A percentile compares a stretch with the other conserved stretches of the same genome.
Evolutionary conservation across 2,888 invertebrate species (phyloP).

Genomic region (Cheilosia vernalis): DNA sequence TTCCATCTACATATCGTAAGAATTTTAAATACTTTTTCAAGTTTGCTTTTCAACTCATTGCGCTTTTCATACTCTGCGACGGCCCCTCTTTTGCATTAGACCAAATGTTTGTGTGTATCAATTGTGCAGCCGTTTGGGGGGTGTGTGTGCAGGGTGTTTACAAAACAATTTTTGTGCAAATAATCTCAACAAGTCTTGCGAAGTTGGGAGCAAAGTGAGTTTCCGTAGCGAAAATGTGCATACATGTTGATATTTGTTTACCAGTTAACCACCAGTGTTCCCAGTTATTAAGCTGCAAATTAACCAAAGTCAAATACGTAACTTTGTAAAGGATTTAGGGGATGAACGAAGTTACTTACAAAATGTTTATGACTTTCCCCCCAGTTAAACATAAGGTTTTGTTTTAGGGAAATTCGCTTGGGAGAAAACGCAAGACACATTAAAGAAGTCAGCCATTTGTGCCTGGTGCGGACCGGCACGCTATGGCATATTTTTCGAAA

Average conservation of each 20-base stretch:
- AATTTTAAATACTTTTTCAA: constrained; percentile 52
- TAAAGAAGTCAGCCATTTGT: constrained; percentile 34
- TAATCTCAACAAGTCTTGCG: constrained; percentile 63
- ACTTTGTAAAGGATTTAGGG: constrained; percentile 27
- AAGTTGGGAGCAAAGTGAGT: constrained; percentile 43
- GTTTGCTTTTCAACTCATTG: constrained; percentile 8
- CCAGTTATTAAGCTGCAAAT: constrained; percentile 52
- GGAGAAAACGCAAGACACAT: constrained; percentile 25
- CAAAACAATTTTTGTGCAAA: constrained; percentile 56
- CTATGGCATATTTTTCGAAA: not conserved
- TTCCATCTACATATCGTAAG: constrained; percentile 68
- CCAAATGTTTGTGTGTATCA: constrained; percentile 27
- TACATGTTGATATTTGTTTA: constrained; percentile 76
- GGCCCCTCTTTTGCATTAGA: constrained; percentile 13
- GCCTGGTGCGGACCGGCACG: constrained; percentile 25
- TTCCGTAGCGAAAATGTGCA: constrained; percentile 65
- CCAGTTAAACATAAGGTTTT: not conserved
- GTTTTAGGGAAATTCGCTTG: constrained; percentile 40
- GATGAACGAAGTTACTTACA: constrained; percentile 3
- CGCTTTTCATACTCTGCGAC: constrained; percentile 39
- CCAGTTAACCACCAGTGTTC: constrained; percentile 51
- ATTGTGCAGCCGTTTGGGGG: not conserved
- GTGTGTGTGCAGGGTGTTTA: constrained; percentile 42
- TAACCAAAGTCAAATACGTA: constrained; percentile 57
- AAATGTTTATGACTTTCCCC: constrained; percentile 24